These are phyloP conservation scores for Melanophora roralis DNA, from an alignment of 2,888 invertebrate species.

Conservation along the genomic window DNA sequence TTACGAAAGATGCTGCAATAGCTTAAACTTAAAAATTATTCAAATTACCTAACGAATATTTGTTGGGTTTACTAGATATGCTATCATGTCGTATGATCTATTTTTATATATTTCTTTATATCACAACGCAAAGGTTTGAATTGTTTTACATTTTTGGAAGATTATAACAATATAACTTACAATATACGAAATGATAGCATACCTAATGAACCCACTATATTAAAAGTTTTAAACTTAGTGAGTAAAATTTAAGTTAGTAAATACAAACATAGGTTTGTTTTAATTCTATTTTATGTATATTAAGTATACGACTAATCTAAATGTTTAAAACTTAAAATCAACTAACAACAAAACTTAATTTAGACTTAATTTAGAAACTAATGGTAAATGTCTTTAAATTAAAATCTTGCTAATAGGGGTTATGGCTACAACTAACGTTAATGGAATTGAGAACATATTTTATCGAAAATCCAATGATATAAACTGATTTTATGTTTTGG, in stretches of 20 bases:
- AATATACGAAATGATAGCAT: no score
- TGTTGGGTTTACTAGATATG: no score
- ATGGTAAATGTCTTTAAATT: no score
- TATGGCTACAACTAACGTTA: conserved; percentile 66
- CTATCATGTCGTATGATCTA: no score
- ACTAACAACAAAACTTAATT: conserved; percentile 24
- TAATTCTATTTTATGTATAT: background rate
- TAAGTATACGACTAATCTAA: background rate
- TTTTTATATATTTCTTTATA: no score
- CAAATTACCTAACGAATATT: background rate
- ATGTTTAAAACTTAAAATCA: background rate
- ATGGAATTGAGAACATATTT: conserved; percentile 64
- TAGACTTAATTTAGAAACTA: conserved; percentile 40
- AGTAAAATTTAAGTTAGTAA: background rate
- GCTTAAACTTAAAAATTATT: conserved; percentile 26
- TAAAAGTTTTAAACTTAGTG: no score
- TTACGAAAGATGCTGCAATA: conserved; percentile 26
- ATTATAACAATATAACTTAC: no score
- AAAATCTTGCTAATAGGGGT: conserved; percentile 32
- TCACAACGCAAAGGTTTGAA: no score
- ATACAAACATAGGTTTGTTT: background rate
- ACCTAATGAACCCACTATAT: no score
- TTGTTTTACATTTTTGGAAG: no score
- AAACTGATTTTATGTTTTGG: background rate
- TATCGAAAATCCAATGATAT: background rate